Conservation (phyloP, 2,888 invertebrate genomes). For the Cancer borealis region DNA sequence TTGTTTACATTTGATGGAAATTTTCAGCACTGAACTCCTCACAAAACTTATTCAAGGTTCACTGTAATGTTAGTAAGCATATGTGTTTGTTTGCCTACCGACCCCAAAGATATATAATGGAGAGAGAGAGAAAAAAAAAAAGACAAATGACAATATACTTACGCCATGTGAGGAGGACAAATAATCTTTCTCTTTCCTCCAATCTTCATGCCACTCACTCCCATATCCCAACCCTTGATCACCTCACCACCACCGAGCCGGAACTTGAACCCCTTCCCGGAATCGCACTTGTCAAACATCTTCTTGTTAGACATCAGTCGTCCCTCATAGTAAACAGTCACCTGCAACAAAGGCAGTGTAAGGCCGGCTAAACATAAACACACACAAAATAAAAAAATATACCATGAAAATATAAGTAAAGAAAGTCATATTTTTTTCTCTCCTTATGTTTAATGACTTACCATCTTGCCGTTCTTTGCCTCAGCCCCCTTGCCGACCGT, state of each 20-base stretch:
- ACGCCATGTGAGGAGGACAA: constrained; percentile 92
- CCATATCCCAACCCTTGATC: constrained; percentile 94
- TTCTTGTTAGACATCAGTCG: constrained; percentile 90
- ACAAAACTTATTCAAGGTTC: too few relatives aligned
- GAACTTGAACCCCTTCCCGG: constrained; percentile 92
- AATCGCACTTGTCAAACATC: constrained; percentile 88
- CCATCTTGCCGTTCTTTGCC: constrained; percentile 88
- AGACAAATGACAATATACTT: constrained; percentile 81
- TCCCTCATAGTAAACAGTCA: constrained; percentile 91
- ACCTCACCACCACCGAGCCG: constrained; percentile 91
- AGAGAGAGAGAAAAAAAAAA: not conserved
- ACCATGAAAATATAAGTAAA: not conserved
- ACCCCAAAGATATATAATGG: not conserved
- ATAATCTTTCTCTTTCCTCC: constrained; percentile 93
- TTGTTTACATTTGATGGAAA: too few relatives aligned
- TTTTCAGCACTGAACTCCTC: too few relatives aligned
- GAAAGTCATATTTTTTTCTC: not conserved
- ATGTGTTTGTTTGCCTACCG: not conserved
- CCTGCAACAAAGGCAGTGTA: constrained; percentile 78
- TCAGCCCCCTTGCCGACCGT: constrained; percentile 88
- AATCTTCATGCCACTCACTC: constrained; percentile 94
- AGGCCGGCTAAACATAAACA: too few relatives aligned
- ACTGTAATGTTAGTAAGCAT: not conserved
- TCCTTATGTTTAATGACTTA: not conserved
- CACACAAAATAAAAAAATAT: not conserved